Percentiles rank a stretch among this genome's conserved stretches.
These are phyloP conservation scores for Hyles vespertilio DNA, from an alignment of 1,140 invertebrate genomes.

Conservation along the genomic window DNA sequence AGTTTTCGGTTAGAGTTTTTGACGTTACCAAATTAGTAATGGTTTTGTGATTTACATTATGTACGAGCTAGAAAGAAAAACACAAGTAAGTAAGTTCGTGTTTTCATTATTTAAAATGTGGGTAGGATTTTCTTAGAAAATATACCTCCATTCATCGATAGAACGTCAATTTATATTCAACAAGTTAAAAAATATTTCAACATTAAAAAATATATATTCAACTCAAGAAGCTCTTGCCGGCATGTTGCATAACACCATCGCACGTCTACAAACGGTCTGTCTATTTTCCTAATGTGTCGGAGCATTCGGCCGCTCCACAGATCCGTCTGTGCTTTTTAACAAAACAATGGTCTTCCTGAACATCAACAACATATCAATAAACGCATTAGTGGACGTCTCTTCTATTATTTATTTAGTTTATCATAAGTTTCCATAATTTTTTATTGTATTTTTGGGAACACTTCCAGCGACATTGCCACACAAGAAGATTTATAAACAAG, in stretches of 20 bases:
- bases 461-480: slow-evolving; percentile 1
- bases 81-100: too few species aligned
- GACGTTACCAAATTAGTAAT: too few species aligned
- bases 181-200: too few species aligned
- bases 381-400: slow-evolving; percentile 40
- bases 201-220: too few species aligned
- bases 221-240: not conserved
- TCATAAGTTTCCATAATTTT: slow-evolving; percentile 34
- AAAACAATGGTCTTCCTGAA: slow-evolving; percentile 61
- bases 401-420: slow-evolving; percentile 54
- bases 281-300: slow-evolving; percentile 63
- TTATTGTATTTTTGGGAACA: slow-evolving; percentile 37
- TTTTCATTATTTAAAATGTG: too few species aligned
- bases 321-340: slow-evolving; percentile 52
- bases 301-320: slow-evolving; percentile 34
- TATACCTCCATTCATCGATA: too few species aligned
- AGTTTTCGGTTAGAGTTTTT: too few species aligned
- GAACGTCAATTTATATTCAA: too few species aligned
- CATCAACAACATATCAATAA: slow-evolving; percentile 62
- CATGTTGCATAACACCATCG: slow-evolving; percentile 33
- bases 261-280: slow-evolving; percentile 44
- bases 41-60: too few species aligned
- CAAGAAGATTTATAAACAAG: too few species aligned
- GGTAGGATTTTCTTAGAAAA: too few species aligned
- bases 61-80: too few species aligned